phyloP scores from a whole-genome alignment of 2,888 invertebrate genomes.

The Tetragonisca angustula region DNA sequence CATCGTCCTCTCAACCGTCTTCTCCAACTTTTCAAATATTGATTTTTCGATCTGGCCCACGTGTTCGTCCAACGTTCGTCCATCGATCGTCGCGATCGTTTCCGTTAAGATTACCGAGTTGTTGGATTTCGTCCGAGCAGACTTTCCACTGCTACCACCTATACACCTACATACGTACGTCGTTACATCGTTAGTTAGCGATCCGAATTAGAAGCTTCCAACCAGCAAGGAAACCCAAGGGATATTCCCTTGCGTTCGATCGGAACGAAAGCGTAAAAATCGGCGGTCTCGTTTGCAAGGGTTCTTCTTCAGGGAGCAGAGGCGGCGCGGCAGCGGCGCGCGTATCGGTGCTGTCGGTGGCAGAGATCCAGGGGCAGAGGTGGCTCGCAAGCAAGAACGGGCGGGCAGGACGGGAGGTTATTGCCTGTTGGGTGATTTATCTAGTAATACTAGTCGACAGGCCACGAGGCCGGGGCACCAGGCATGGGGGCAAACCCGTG shows the following conservation, averaged over 20 bases:
- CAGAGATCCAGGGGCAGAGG: constrained; percentile 65
- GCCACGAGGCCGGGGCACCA: constrained; percentile 75
- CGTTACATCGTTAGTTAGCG: background rate
- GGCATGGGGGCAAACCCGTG: constrained; percentile 71
- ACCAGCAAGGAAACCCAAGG: background rate
- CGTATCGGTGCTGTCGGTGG: constrained; percentile 65
- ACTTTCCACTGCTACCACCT: background rate
- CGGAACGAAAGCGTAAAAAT: constrained; percentile 27
- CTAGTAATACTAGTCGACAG: constrained; percentile 84
- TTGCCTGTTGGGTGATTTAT: constrained; percentile 84
- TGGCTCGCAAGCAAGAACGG: constrained; percentile 64
- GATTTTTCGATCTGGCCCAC: constrained; percentile 52
- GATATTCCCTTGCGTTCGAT: background rate
- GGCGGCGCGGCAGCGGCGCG: constrained; percentile 33
- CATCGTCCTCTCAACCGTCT: background rate
- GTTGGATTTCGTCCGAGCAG: background rate
- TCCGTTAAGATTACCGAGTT: background rate
- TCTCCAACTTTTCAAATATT: constrained; percentile 62
- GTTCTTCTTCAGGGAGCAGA: constrained; percentile 3
- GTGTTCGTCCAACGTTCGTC: constrained; percentile 26
- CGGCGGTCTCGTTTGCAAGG: constrained; percentile 20
- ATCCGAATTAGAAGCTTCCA: background rate
- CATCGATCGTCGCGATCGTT: constrained; percentile 25
- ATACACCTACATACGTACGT: no score
- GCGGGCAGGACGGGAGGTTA: constrained; percentile 78